These are phyloP conservation scores for Orientallactaga sibirica DNA, from an alignment of 2,797 vertebrate species.

Conservation along the genomic window DNA sequence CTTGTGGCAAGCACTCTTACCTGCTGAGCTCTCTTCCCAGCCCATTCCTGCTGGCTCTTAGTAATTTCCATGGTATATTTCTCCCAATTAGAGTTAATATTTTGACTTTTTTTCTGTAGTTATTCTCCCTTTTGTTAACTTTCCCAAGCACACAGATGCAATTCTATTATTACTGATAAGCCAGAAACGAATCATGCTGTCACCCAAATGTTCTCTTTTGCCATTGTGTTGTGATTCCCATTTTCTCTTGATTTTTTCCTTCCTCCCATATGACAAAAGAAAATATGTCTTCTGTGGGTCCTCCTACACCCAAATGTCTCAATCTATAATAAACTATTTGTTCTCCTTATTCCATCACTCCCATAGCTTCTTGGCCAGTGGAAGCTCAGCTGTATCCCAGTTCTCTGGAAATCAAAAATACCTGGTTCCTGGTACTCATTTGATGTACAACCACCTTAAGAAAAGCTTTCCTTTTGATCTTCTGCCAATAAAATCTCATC, in stretches of 20 bases:
- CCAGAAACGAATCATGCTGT: background rate
- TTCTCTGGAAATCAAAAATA: background rate
- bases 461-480: background rate
- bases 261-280: background rate
- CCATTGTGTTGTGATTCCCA: background rate
- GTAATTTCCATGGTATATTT: background rate
- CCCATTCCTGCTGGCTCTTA: background rate
- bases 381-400: background rate
- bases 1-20: too few relatives aligned
- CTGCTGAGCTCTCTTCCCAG: too few relatives aligned
- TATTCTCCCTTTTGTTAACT: background rate
- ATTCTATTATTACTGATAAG: constrained; percentile 2
- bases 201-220: background rate
- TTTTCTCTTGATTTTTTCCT: background rate
- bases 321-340: background rate
- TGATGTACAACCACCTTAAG: background rate
- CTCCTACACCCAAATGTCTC: background rate
- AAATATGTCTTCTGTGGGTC: background rate
- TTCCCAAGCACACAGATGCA: background rate
- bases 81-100: background rate
- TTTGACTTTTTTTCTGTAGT: constrained; percentile 19
- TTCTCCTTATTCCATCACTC: background rate
- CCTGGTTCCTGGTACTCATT: background rate
- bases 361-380: background rate
- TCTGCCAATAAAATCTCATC: too few relatives aligned